A percentile compares a stretch with the other conserved stretches of the same genome.
phyloP scores from a whole-genome alignment of 2,888 invertebrate genomes.

The Apotomis capreana region DNA sequence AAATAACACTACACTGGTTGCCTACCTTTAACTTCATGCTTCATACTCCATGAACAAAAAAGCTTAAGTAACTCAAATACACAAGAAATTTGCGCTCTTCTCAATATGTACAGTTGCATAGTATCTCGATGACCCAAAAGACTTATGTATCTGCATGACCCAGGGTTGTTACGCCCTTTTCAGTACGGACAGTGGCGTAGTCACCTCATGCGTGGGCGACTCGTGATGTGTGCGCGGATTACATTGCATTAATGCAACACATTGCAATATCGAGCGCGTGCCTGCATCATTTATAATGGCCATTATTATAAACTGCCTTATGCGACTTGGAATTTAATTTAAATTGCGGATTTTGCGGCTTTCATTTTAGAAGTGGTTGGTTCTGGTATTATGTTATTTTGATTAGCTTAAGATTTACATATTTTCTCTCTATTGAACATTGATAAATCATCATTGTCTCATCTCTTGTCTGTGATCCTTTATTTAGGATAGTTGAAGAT shows the following conservation, averaged over 20 bases:
- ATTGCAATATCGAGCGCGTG: slow-evolving; percentile 38
- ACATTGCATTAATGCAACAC: slow-evolving; percentile 24
- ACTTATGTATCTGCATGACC: not conserved
- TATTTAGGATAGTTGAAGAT: too few relatives aligned
- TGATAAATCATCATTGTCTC: too few relatives aligned
- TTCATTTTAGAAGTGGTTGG: slow-evolving; percentile 1
- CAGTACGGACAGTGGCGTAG: not conserved
- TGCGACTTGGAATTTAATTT: slow-evolving; percentile 5
- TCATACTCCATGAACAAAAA: not conserved
- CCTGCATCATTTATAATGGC: slow-evolving; percentile 35
- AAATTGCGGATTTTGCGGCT: slow-evolving; percentile 5
- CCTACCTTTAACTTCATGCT: slow-evolving; percentile 1
- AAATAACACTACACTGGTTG: slow-evolving; percentile 8
- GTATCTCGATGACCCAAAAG: not conserved
- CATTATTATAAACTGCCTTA: slow-evolving; percentile 32
- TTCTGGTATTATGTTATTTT: too few relatives aligned
- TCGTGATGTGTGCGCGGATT: slow-evolving; percentile 26
- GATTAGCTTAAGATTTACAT: too few relatives aligned
- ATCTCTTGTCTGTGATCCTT: too few relatives aligned
- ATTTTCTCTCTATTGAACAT: too few relatives aligned
- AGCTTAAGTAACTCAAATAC: not conserved
- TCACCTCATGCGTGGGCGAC: not conserved
- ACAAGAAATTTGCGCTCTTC: not conserved
- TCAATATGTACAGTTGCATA: not conserved
- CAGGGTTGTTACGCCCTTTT: not conserved